phyloP scores from a whole-genome alignment of 2,888 invertebrate genomes.

The Drosophila merina region DNA sequence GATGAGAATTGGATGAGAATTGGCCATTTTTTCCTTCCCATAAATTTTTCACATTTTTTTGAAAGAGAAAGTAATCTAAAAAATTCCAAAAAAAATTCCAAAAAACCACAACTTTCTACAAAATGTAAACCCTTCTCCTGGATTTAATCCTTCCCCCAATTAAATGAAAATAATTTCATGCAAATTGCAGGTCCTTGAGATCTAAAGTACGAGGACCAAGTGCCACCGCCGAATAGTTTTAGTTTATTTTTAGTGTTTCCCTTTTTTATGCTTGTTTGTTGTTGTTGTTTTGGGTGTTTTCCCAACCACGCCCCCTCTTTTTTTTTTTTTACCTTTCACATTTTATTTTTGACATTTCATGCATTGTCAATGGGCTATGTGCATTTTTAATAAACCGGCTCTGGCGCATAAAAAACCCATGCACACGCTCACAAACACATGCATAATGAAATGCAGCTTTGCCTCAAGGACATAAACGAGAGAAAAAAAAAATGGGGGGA shows the following conservation, averaged over 20 bases:
- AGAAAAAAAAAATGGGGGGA: neutral
- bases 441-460: constrained; percentile 43
- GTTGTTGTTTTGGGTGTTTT: neutral
- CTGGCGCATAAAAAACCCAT: constrained; percentile 36
- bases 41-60: too few relatives aligned
- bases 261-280: neutral
- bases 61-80: too few relatives aligned
- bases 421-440: constrained; percentile 11
- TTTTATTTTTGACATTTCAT: constrained; percentile 26
- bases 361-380: constrained; percentile 33
- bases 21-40: too few relatives aligned
- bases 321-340: neutral
- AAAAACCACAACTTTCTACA: too few relatives aligned
- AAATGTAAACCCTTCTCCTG: too few relatives aligned
- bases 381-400: constrained; percentile 38
- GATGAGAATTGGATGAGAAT: too few relatives aligned
- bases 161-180: constrained; percentile 1
- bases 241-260: neutral
- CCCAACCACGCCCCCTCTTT: too few relatives aligned
- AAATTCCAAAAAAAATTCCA: too few relatives aligned
- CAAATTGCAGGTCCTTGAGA: constrained; percentile 4
- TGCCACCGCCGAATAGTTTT: constrained; percentile 1
- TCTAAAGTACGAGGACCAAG: neutral
- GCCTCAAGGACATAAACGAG: constrained; percentile 32
- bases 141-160: neutral